A percentile compares a stretch with the other conserved stretches of the same genome.
These are phyloP conservation scores for Halcyon malimbica DNA, from an alignment of 2,113 vertebrate genomes.

Conservation along the genomic window DNA sequence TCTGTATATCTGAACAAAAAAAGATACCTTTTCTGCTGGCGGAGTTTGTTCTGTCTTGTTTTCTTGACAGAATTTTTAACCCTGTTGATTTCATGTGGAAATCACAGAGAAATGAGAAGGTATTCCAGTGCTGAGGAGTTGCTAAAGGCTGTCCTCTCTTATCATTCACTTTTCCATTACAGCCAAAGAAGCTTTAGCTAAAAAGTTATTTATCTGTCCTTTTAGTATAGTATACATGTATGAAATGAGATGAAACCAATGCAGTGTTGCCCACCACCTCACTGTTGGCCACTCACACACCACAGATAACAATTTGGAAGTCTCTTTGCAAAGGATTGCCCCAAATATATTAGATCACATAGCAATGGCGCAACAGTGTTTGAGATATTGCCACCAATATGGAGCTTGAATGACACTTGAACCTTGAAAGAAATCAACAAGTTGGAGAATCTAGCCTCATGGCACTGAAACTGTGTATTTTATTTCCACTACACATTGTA, in stretches of 20 bases:
- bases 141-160: not conserved
- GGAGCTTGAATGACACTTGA: not conserved
- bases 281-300: fast-evolving
- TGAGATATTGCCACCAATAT: fast-evolving
- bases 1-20: not conserved
- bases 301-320: not conserved
- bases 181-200: not conserved
- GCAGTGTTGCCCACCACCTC: not conserved
- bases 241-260: not conserved
- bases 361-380: not conserved
- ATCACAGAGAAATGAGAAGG: not conserved
- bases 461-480: not conserved
- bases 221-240: not conserved
- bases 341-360: not conserved
- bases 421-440: not conserved
- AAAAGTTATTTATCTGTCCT: not conserved
- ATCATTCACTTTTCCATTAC: not conserved
- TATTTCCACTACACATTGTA: not conserved
- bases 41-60: not conserved
- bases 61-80: not conserved
- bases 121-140: not conserved
- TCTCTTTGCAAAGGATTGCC: not conserved
- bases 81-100: not conserved
- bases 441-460: not conserved
- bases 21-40: not conserved